Percentiles rank a stretch among this genome's conserved stretches.
Conservation (phyloP, 2,888 invertebrate species). For the Euclidia mi region DNA sequence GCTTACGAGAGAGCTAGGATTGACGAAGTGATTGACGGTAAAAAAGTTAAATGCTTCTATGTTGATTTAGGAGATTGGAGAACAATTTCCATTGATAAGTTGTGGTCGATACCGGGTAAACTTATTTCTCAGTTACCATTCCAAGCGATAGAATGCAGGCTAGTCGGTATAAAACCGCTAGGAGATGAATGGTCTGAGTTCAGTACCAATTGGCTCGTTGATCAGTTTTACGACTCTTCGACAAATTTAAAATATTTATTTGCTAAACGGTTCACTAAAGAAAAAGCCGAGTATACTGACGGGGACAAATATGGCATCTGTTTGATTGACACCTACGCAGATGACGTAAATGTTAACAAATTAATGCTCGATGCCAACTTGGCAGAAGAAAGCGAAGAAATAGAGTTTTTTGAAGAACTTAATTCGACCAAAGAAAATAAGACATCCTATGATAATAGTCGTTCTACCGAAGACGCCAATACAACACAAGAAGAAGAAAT, state of each 20-base stretch:
- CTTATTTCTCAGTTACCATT: slow-evolving; percentile 90
- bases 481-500: not conserved
- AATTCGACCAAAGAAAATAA: not conserved
- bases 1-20: slow-evolving; percentile 85
- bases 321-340: slow-evolving; percentile 82
- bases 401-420: slow-evolving; percentile 65
- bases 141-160: slow-evolving; percentile 91
- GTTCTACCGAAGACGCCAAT: not conserved
- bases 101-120: slow-evolving; percentile 85
- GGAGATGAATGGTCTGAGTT: slow-evolving; percentile 87
- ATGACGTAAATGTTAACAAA: slow-evolving; percentile 84
- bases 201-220: slow-evolving; percentile 86
- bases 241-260: slow-evolving; percentile 80
- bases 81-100: slow-evolving; percentile 72
- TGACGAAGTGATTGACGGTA: slow-evolving; percentile 67
- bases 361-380: slow-evolving; percentile 85
- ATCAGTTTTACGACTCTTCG: slow-evolving; percentile 75
- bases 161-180: slow-evolving; percentile 87
- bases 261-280: slow-evolving; percentile 79
- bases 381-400: slow-evolving; percentile 73
- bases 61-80: slow-evolving; percentile 91
- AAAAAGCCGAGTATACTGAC: slow-evolving; percentile 71
- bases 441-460: too few relatives aligned
- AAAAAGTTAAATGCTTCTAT: slow-evolving; percentile 89
- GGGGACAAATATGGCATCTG: slow-evolving; percentile 86